phyloP scores from a whole-genome alignment of 2,113 vertebrate genomes.

The Stegastes partitus region DNA sequence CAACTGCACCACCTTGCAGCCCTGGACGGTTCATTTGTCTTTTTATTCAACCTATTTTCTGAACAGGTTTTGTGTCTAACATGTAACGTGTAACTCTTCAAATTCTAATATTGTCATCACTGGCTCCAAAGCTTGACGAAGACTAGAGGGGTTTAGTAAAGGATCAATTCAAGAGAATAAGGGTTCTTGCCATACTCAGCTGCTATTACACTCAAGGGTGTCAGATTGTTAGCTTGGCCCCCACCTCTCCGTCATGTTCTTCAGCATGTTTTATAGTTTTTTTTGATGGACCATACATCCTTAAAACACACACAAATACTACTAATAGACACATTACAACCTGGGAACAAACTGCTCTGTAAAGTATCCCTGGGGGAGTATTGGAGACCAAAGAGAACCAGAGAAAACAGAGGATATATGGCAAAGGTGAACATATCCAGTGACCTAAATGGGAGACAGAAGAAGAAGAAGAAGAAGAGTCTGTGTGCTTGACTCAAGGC shows the following conservation, averaged over 20 bases:
- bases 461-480: not conserved
- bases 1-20: too few relatives aligned
- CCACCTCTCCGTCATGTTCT: not conserved
- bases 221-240: not conserved
- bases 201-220: not conserved
- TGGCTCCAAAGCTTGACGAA: too few relatives aligned
- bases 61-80: too few relatives aligned
- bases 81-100: too few relatives aligned
- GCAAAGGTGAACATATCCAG: constrained; percentile 60
- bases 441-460: constrained; percentile 43
- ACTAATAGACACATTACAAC: constrained; percentile 19
- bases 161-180: not conserved
- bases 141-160: not conserved
- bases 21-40: too few relatives aligned
- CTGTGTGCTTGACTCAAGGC: constrained; percentile 55
- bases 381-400: constrained; percentile 39
- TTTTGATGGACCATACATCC: constrained; percentile 1
- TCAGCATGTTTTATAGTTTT: not conserved
- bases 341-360: constrained; percentile 27
- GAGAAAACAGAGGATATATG: constrained; percentile 43
- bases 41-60: too few relatives aligned
- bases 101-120: too few relatives aligned
- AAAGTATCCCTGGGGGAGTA: constrained; percentile 46
- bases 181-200: not conserved
- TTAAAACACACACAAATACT: constrained; percentile 13